Conservation (phyloP, 2,113 vertebrate genomes). For the Rhinopomastus cyanomelas region DNA sequence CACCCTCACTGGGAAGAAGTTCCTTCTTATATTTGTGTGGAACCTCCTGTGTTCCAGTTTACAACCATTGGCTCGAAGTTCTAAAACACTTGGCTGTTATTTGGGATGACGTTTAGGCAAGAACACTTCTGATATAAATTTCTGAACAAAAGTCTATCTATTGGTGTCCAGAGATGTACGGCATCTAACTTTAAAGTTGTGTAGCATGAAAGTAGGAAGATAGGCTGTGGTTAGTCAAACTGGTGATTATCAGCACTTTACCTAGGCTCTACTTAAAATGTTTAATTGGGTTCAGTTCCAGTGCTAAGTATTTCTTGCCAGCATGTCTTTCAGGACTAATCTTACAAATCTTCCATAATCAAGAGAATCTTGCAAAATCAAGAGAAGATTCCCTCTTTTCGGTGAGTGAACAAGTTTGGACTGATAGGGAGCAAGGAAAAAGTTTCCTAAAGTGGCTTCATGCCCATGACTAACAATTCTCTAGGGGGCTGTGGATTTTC, state of each 20-base stretch:
- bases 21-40: too few species aligned
- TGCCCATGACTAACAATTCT: not conserved
- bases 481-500: not conserved
- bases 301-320: not conserved
- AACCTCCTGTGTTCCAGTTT: too few species aligned
- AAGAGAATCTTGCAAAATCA: not conserved
- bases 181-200: not conserved
- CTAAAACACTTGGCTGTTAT: not conserved
- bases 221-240: not conserved
- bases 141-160: not conserved
- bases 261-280: not conserved
- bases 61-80: too few species aligned
- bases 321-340: accelerated
- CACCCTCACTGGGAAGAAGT: too few species aligned
- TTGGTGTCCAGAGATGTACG: accelerated
- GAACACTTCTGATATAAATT: not conserved
- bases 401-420: not conserved
- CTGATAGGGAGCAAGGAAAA: not conserved
- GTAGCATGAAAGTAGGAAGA: not conserved
- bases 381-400: not conserved
- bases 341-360: not conserved
- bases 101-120: not conserved
- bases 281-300: not conserved
- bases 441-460: not conserved
- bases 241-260: not conserved